A percentile compares a stretch with the other conserved stretches of the same genome.
phyloP scores from a whole-genome alignment of 2,113 vertebrate species.

The Spea bombifrons region DNA sequence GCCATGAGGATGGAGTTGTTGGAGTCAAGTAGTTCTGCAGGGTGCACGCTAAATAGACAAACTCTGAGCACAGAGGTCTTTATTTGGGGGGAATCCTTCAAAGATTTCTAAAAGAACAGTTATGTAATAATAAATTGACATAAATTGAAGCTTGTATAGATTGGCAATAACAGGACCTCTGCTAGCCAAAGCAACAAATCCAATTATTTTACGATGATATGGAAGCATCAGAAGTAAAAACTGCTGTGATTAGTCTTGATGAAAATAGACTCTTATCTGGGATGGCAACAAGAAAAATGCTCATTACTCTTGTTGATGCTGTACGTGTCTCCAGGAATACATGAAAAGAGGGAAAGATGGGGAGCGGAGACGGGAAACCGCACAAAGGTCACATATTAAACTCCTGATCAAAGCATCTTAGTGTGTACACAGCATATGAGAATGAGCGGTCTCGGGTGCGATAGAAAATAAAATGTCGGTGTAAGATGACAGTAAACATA shows the following conservation, averaged over 20 bases:
- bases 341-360: constrained; percentile 1
- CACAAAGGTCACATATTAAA: constrained; percentile 22
- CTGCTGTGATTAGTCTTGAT: constrained; percentile 13
- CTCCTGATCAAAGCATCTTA: constrained; percentile 27
- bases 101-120: too few species aligned
- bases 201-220: constrained; percentile 34
- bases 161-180: constrained; percentile 1
- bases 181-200: constrained; percentile 11
- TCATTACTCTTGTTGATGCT: constrained; percentile 10
- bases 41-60: too few species aligned
- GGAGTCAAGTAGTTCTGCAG: too few species aligned
- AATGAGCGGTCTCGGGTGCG: constrained; percentile 3
- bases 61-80: too few species aligned
- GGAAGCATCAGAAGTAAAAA: constrained; percentile 6
- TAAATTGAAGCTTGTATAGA: neutral
- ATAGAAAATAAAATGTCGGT: neutral
- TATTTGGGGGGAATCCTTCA: too few species aligned
- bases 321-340: constrained; percentile 15
- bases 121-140: too few species aligned
- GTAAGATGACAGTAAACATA: too few species aligned
- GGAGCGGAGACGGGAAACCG: constrained; percentile 9
- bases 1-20: too few species aligned
- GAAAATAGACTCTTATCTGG: constrained; percentile 6
- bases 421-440: constrained; percentile 5
- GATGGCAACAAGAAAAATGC: neutral